Conservation (phyloP, 2,113 vertebrate genomes). For the Etia nguti region DNA sequence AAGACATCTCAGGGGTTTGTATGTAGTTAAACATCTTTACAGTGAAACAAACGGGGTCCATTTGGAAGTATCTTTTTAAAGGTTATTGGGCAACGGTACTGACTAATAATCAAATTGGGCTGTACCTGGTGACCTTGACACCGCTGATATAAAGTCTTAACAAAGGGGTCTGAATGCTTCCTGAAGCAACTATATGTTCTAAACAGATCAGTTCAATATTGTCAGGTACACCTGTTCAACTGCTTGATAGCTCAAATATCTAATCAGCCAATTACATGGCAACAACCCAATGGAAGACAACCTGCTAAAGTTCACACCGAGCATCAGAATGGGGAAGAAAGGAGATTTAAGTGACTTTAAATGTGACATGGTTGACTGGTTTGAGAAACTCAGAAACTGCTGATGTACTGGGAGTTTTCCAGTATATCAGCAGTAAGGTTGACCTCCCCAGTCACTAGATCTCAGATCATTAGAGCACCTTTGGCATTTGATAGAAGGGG, state of each 20-base stretch:
- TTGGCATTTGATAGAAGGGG: not conserved
- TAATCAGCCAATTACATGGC: not conserved
- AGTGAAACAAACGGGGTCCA: not conserved
- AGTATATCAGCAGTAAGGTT: not conserved
- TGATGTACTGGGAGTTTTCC: not conserved
- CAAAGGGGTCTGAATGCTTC: not conserved
- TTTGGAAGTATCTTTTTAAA: not conserved
- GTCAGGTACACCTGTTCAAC: not conserved
- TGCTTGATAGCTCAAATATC: too few species aligned
- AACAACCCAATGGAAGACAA: not conserved
- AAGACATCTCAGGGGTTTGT: not conserved
- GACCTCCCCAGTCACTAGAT: not conserved
- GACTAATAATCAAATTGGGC: not conserved
- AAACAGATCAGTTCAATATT: not conserved
- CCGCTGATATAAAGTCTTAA: not conserved
- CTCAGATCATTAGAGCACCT: not conserved
- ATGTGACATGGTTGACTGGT: not conserved
- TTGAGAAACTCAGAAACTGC: not conserved
- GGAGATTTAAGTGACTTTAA: not conserved
- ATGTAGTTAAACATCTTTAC: not conserved
- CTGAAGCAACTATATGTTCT: not conserved
- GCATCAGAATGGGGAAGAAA: not conserved
- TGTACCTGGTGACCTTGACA: not conserved
- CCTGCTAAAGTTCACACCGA: not conserved
- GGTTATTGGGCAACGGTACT: not conserved